Percentiles rank a stretch among this genome's conserved stretches.
These are phyloP conservation scores for Trichopoda pennipes DNA, from an alignment of 2,888 invertebrate species.

Conservation along the genomic window DNA sequence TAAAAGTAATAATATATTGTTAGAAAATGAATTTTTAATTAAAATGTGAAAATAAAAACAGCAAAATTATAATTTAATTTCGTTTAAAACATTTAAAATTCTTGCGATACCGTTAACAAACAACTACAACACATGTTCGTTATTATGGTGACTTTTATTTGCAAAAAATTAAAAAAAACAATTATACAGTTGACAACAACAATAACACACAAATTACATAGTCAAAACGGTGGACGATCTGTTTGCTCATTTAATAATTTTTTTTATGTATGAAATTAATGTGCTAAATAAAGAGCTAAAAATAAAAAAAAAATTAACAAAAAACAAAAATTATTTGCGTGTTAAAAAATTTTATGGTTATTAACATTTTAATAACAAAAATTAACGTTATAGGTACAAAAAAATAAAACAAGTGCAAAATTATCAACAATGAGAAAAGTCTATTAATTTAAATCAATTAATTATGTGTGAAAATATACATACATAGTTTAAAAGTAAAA, in stretches of 20 bases:
- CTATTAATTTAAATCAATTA: slow-evolving; percentile 35
- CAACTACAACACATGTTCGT: too few relatives aligned
- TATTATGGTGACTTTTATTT: too few relatives aligned
- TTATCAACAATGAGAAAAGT: slow-evolving; percentile 15
- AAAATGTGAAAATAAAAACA: slow-evolving; percentile 4
- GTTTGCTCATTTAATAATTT: background rate
- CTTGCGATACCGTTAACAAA: too few relatives aligned
- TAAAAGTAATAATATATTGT: slow-evolving; percentile 12
- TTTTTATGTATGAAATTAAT: background rate
- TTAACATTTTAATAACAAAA: slow-evolving; percentile 48
- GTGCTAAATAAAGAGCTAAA: background rate
- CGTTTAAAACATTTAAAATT: too few relatives aligned
- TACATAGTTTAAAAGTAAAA: slow-evolving; percentile 52
- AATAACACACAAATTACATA: slow-evolving; percentile 1
- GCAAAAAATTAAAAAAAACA: too few relatives aligned
- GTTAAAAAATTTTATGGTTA: slow-evolving; percentile 56
- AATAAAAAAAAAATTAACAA: slow-evolving; percentile 11
- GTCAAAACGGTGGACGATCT: background rate
- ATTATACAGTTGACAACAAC: too few relatives aligned
- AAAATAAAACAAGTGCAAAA: slow-evolving; percentile 1
- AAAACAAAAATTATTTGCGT: slow-evolving; percentile 46
- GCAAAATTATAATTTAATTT: too few relatives aligned
- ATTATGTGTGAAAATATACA: slow-evolving; percentile 47
- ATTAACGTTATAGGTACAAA: slow-evolving; percentile 26
- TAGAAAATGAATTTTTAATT: background rate